A percentile compares a stretch with the other conserved stretches of the same genome.
These are phyloP conservation scores for Apodemia hepburni DNA, from an alignment of 2,888 invertebrate species.

Conservation along the genomic window DNA sequence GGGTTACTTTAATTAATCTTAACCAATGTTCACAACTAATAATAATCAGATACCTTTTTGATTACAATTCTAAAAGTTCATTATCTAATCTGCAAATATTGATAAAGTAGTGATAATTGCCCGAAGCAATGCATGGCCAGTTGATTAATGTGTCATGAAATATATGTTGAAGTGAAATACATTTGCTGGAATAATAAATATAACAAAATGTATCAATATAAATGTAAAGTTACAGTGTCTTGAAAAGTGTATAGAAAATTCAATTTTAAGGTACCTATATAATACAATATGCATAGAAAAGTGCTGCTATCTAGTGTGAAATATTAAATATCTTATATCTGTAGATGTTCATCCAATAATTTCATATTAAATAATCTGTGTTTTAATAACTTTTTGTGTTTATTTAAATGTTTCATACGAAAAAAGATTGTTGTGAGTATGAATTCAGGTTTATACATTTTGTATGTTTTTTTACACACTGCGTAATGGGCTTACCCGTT, in stretches of 20 bases:
- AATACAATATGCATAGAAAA: too few species aligned
- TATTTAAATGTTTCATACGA: too few species aligned
- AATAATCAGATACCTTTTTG: constrained; percentile 12
- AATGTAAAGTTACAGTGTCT: background rate
- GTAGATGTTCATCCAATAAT: too few species aligned
- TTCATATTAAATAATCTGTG: too few species aligned
- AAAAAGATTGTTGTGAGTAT: too few species aligned
- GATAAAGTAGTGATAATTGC: constrained; percentile 10
- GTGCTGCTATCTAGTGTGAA: too few species aligned
- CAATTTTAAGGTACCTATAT: background rate
- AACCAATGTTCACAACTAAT: constrained; percentile 5
- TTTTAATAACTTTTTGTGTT: too few species aligned
- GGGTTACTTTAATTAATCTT: background rate
- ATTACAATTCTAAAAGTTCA: constrained; percentile 18
- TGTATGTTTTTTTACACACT: too few species aligned
- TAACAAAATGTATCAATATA: background rate
- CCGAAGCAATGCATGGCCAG: background rate
- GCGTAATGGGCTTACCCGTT: too few species aligned
- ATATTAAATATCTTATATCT: too few species aligned
- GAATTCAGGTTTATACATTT: too few species aligned
- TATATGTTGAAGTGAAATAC: background rate
- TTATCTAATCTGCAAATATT: constrained; percentile 7
- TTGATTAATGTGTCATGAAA: background rate
- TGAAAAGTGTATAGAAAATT: background rate
- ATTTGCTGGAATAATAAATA: background rate